Base-by-base conservation (phyloP, 2,113 vertebrate genomes). In the Condylura cristata region DNA sequence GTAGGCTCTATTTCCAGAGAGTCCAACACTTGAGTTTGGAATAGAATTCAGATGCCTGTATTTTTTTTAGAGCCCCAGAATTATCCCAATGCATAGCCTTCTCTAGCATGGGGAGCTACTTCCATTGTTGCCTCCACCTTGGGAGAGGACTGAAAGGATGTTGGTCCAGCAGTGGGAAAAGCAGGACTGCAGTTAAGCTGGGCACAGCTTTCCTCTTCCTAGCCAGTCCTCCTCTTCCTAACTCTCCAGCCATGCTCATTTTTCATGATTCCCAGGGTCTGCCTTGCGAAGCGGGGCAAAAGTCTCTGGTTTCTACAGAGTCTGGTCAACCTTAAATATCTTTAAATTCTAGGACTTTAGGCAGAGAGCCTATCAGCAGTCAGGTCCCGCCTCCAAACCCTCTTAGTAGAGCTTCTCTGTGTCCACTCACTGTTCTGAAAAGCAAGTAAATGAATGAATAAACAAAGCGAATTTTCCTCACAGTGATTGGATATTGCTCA, bases 331-430 rank as follows among this genome's bases (percentile, higher is more conserved):
- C 56, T 78, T 34, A 83, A 26, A 8, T 32, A 80, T 58, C 61
- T 86, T 91, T 68, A 75, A 93, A 78, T 82, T 34, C 75, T 17
- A 78, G 88, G 83, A 91, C 80, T 89, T 89, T 86, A 91, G 56
- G 51, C 44, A 60, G 17, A 58, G 44, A 83, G 24, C 17, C 58
- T 81, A 22, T 82, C 32, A 93, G 75, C 86, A 20, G 22, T 93
- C 71, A 95, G 22, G 17, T 82, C 30, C 26, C 58, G 79, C 30
- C 71, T 74, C 22, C 86, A 63, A 68, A 20, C 5, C 18, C 30
- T 75, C 44, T 63, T 63, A 72, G 2, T 51, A 86, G 56, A 58
- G 46, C 68, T 93, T n/a, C 63, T 74, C 22, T 46, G 58, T 72
- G 74, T 74, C 20, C 14, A 53, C n/a, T 61, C 80, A 41, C 48